Percentiles rank a stretch among this genome's conserved stretches.
Evolutionary conservation across 2,113 vertebrate genomes (phyloP).

Genomic region (Aegotheles bennettii): DNA sequence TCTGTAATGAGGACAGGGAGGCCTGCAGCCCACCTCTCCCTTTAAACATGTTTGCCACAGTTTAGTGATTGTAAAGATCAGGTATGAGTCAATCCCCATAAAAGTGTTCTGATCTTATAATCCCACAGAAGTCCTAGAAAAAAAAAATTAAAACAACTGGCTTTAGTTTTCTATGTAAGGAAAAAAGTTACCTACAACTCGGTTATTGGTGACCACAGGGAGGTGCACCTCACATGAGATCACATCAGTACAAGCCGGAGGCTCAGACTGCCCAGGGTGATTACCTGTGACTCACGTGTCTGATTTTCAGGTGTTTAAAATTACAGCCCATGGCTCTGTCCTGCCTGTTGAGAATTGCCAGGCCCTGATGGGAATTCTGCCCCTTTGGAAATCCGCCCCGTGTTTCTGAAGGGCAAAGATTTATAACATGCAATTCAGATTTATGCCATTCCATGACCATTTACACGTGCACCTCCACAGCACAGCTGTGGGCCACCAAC

Average conservation of each 20-base stretch:
- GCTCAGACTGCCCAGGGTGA: not conserved
- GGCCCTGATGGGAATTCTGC: not conserved
- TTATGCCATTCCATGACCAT: rapidly evolving
- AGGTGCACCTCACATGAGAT: not conserved
- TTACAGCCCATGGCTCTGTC: not conserved
- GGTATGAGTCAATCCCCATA: too few species aligned
- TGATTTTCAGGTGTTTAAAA: not conserved
- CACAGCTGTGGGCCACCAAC: too few species aligned
- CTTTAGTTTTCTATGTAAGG: not conserved
- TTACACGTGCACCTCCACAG: rapidly evolving
- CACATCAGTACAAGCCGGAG: rapidly evolving
- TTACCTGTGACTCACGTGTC: not conserved
- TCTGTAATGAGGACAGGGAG: rapidly evolving
- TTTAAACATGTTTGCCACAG: not conserved
- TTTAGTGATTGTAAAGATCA: not conserved
- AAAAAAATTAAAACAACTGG: not conserved
- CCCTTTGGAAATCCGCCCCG: not conserved
- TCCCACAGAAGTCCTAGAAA: not conserved
- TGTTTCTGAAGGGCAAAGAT: not conserved
- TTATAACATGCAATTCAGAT: not conserved
- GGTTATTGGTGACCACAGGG: not conserved
- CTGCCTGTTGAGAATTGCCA: not conserved
- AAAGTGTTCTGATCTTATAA: not conserved
- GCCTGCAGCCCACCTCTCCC: not conserved
- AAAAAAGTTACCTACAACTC: not conserved